Base-by-base conservation (phyloP, 2,888 invertebrate genomes). In the Idaea biselata region DNA sequence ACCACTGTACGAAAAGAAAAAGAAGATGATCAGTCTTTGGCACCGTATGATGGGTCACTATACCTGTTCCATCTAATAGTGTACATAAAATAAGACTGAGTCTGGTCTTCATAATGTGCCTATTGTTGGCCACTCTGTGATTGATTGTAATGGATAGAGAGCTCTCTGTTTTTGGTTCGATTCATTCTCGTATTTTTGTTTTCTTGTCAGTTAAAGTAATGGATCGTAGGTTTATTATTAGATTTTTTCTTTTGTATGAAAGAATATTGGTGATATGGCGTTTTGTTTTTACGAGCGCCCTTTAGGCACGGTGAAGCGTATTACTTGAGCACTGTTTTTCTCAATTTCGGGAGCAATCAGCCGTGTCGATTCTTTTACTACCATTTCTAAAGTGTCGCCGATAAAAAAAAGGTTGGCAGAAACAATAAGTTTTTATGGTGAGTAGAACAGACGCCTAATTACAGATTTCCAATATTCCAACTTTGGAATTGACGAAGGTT, bases 81-180 rank as follows among this genome's bases (percentile, higher is more conserved):
- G 5, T 5, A 25, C 25, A 58, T 55, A 60, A 44, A 59, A 62
- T 32, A 57, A 58, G 18, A 60, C 25, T 55, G 18, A 57, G 14
- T 61, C 59, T 62, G 58, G 18, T 55, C 33, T 31, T 33, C 57
- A 56, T 69, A 68, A 67, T 68, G 61, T 61, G 62, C 59, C 68
- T 62, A 61, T 68, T 70, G 66, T 69, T 68, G 57, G 63, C 58
- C 59, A 17, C 54, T 55, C 8, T 18, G 58, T 75, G 73, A 74
- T 71, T 71, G 67, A 74, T 76, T 67, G 61, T 65, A 70, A 67
- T 68, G 65, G 59, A 67, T 63, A 62, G 67, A 62, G 67, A 65
- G 62, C 59, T 61, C 65, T 65, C 64, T 58, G 57, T 63, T 64
- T 68, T 67, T 53, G 56, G 58, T 62, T 55, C 65, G 66, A 69